A percentile compares a stretch with the other conserved stretches of the same genome.
Evolutionary conservation across 1,140 invertebrate genomes (phyloP).

Genomic region (Daktulosphaira vitifoliae): DNA sequence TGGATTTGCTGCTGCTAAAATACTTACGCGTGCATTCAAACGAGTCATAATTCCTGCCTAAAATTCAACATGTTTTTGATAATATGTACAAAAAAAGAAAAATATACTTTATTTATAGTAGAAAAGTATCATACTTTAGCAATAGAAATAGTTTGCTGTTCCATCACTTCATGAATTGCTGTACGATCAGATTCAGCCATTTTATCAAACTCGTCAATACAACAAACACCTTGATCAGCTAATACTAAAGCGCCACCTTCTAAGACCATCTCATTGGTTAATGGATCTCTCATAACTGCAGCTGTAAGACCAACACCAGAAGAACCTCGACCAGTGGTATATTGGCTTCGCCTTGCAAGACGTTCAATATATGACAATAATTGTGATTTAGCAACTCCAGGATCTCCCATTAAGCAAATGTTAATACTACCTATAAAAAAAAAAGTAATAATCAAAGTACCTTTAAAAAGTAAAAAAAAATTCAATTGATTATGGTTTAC

Average conservation of each 20-base stretch:
- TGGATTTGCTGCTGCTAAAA: constrained; percentile 97
- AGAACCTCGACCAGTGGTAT: constrained; percentile 90
- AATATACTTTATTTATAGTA: neutral
- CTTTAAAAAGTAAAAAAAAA: neutral
- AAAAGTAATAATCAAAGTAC: neutral
- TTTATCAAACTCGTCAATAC: constrained; percentile 99
- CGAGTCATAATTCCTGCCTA: constrained; percentile 96
- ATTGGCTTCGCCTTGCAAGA: constrained; percentile 73
- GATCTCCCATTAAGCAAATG: constrained; percentile 98
- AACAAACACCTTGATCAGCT: constrained; percentile 95
- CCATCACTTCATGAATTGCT: constrained; percentile 99
- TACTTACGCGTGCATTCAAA: constrained; percentile 71
- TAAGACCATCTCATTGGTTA: constrained; percentile 94
- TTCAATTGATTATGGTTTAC: too few relatives aligned
- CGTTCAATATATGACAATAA: constrained; percentile 90
- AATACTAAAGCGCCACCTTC: constrained; percentile 86
- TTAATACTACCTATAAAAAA: constrained; percentile 75
- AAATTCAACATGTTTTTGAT: constrained; percentile 35
- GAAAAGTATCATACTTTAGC: constrained; percentile 65
- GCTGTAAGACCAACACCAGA: constrained; percentile 97
- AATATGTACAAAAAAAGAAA: constrained; percentile 23
- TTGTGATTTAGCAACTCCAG: constrained; percentile 98
- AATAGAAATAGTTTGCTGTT: constrained; percentile 99
- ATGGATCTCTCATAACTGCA: constrained; percentile 92
- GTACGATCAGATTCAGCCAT: constrained; percentile 95